A percentile compares a stretch with the other conserved stretches of the same genome.
phyloP scores from a whole-genome alignment of 2,113 vertebrate genomes.

The Ochotona curzoniae region DNA sequence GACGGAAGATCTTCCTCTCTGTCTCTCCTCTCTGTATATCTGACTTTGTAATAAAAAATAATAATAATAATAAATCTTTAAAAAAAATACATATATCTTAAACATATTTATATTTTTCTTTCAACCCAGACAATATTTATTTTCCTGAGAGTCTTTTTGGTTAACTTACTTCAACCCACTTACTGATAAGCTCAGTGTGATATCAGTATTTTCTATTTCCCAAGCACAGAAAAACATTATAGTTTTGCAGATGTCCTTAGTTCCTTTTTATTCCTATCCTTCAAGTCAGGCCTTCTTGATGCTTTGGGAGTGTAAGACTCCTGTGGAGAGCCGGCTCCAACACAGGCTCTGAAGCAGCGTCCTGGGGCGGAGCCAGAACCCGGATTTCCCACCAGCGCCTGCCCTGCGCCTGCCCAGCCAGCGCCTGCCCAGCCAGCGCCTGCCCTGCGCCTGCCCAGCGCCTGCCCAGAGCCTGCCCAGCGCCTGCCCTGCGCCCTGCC shows the following conservation, averaged over 20 bases:
- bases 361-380: not conserved
- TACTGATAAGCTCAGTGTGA: not conserved
- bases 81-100: not conserved
- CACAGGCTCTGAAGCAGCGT: not conserved
- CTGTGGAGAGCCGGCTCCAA: not conserved
- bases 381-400: not conserved
- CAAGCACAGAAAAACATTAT: not conserved
- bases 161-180: not conserved
- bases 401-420: too few species aligned
- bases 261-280: constrained; percentile 14
- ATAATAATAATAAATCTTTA: too few species aligned
- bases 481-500: too few species aligned
- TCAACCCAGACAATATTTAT: not conserved
- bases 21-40: too few species aligned
- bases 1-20: too few species aligned
- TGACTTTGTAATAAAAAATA: too few species aligned
- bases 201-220: not conserved
- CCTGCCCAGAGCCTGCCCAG: too few species aligned
- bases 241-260: not conserved
- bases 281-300: not conserved
- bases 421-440: too few species aligned
- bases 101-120: not conserved
- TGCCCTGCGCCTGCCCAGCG: too few species aligned
- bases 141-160: not conserved
- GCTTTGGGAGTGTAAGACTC: not conserved